These are phyloP conservation scores for Drosophila repletoides DNA, from an alignment of 1,140 invertebrate species.

Conservation along the genomic window DNA sequence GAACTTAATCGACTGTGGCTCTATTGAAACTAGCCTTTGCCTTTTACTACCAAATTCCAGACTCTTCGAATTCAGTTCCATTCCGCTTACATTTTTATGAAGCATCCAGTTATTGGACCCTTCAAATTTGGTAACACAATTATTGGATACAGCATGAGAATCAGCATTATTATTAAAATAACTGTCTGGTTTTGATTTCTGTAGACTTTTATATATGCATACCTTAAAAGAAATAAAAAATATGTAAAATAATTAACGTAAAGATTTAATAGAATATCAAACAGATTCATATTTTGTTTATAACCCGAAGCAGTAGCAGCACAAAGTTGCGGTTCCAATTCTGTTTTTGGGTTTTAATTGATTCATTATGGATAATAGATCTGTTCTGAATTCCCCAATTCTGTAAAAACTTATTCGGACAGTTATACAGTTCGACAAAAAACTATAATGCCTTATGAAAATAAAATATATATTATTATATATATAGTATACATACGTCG, in stretches of 20 bases:
- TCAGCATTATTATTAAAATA: background rate
- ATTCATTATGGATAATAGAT: no score
- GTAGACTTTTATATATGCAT: constrained; percentile 40
- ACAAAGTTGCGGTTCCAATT: no score
- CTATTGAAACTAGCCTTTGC: constrained; percentile 24
- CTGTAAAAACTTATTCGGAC: no score
- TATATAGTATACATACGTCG: constrained; percentile 22
- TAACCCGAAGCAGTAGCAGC: no score
- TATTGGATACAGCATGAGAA: background rate
- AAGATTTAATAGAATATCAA: background rate
- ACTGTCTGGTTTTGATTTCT: constrained; percentile 31
- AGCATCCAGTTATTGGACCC: constrained; percentile 86
- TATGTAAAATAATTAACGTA: background rate
- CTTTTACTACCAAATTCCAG: constrained; percentile 15
- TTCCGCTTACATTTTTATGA: constrained; percentile 30
- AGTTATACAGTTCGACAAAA: no score
- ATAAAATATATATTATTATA: no score
- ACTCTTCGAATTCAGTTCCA: constrained; percentile 19
- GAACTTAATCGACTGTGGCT: constrained; percentile 50
- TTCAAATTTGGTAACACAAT: constrained; percentile 11
- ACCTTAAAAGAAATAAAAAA: constrained; percentile 2
- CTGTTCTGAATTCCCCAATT: no score
- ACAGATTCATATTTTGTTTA: no score
- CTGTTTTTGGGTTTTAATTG: no score
- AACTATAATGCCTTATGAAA: no score